Evolutionary conservation across 2,888 invertebrate genomes (phyloP), one percentile per base, ranked within the genome.

Genomic region (Criorhina ranunculi): DNA sequence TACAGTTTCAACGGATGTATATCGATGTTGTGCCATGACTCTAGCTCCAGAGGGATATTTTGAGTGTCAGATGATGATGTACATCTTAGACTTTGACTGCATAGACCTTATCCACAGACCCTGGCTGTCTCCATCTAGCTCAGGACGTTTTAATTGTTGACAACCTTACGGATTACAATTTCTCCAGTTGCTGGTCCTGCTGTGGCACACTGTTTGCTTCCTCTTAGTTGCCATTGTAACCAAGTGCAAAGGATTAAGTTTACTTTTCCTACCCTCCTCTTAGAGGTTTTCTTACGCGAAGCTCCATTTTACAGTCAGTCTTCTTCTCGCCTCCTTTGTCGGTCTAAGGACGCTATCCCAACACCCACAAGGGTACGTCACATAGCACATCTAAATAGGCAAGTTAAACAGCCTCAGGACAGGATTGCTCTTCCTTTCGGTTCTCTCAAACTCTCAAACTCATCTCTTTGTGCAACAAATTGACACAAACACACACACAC

Each of bases 161-260:
- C 9, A 40, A 11, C 3, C 11, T 35, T 2, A 2, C 11, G 9
- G 40, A 12, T 4, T n/a, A 42, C 8, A 15, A 46, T 11, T 9
- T 11, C 46, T 46, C 9, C 46, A 29, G 15, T 11, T n/a, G 17
- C 33, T 35, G 19, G 51, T 15, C 64, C 35, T 33, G 8, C 15
- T 75, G 5, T 42, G 75, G 53, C 67, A 67, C 42, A 60, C 60
- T 75, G 53, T 31, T 57, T 15, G 29, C n/a, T n/a, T n/a, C 9
- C 19, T 40, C 37, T 17, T 62, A 49, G 49, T 37, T 33, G 59
- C 73, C 44, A 66, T 67, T 73, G 51, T 60, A 60, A 75, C 53
- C 1, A 73, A 67, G 55, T 60, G 62, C 37, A 62, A 73, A 75
- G 55, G 37, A 75, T 60, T 57, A 31, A 17, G n/a, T 72, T 31